phyloP scores from a whole-genome alignment of 2,797 vertebrate species.

The Adelosebastes latens region DNA sequence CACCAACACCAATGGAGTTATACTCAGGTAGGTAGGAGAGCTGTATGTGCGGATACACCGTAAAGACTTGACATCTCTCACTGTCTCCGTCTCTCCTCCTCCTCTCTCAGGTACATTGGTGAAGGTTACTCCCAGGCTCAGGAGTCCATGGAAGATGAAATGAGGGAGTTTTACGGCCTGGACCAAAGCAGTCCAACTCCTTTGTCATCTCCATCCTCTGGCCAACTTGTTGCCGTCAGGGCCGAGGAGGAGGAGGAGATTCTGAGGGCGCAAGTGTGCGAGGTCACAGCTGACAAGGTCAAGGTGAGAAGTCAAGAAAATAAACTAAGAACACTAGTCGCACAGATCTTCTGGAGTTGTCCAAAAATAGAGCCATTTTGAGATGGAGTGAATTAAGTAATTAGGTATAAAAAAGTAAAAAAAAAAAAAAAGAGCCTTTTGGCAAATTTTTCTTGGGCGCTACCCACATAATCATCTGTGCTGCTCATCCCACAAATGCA shows the following conservation, averaged over 20 bases:
- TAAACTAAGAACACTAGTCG: not conserved
- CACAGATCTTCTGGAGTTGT: too few relatives aligned
- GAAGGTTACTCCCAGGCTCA: slow-evolving; percentile 94
- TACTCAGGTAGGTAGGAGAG: slow-evolving; percentile 86
- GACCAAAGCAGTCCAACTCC: slow-evolving; percentile 64
- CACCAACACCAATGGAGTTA: slow-evolving; percentile 88
- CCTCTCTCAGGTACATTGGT: slow-evolving; percentile 90
- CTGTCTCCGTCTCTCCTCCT: not conserved
- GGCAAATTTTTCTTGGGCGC: too few relatives aligned
- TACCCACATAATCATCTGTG: too few relatives aligned
- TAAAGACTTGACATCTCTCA: not conserved
- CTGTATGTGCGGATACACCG: not conserved
- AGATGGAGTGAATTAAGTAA: too few relatives aligned
- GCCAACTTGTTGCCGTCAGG: slow-evolving; percentile 89
- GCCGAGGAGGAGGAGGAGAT: slow-evolving; percentile 93
- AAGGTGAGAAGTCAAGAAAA: slow-evolving; percentile 81
- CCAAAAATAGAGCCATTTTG: too few relatives aligned
- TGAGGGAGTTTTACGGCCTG: slow-evolving; percentile 90
- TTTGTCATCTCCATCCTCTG: slow-evolving; percentile 75
- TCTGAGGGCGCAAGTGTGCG: slow-evolving; percentile 88
- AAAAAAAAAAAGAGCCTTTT: too few relatives aligned
- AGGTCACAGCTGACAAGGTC: slow-evolving; percentile 85
- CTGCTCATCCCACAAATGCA: too few relatives aligned
- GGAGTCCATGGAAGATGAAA: slow-evolving; percentile 94
- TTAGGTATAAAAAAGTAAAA: too few relatives aligned